Base-by-base conservation (phyloP, 2,888 invertebrate genomes). In the Spilosoma lubricipeda region DNA sequence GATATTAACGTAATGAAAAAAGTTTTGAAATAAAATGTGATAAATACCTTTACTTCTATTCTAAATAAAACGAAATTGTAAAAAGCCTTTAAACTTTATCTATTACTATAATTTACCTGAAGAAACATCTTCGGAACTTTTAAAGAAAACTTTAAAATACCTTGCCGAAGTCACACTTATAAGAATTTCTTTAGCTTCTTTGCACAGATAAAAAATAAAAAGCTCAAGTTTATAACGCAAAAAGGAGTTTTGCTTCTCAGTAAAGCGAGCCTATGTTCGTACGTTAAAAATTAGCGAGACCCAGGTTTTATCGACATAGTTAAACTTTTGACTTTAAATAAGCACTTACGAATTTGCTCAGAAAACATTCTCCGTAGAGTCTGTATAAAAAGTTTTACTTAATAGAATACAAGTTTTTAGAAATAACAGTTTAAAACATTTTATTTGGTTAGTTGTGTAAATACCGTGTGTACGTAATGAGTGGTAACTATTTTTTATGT, bases 211-310 rank as follows among this genome's bases (percentile, higher is more conserved):
- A 80, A 82, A 82, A 85, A 77, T 77, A 80, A 72, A 80, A n/a
- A 77, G 78, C 73, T 77, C 39, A 77, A 85, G 76, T 85, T 85
- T 81, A 78, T 73, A 70, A 74, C 71, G 71, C 65, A 73, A 64
- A 74, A 80, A 77, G 36, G 80, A 83, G 78, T 79, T 36, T 83
- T 76, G 82, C 72, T 77, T 83, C 78, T 85, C 74, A n/a, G 73
- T 73, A 74, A 77, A 78, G 80, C 73, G 74, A 36, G 78, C 80
- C 82, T 83, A 83, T 79, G 79, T 75, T 66, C 69, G 67, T 76
- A 73, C 78, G 76, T 83, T 74, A 80, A 79, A 83, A 81, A 85
- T 79, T 83, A 75, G 77, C 72, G 36, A 72, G 70, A 67, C 69
- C 76, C 83, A 68, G 76, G 70, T 78, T 83, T 79, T 85, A 81